Percentiles rank a stretch among this genome's conserved stretches.
Conservation (phyloP, 2,113 vertebrate genomes). For the Neolamprologus fasciatus region DNA sequence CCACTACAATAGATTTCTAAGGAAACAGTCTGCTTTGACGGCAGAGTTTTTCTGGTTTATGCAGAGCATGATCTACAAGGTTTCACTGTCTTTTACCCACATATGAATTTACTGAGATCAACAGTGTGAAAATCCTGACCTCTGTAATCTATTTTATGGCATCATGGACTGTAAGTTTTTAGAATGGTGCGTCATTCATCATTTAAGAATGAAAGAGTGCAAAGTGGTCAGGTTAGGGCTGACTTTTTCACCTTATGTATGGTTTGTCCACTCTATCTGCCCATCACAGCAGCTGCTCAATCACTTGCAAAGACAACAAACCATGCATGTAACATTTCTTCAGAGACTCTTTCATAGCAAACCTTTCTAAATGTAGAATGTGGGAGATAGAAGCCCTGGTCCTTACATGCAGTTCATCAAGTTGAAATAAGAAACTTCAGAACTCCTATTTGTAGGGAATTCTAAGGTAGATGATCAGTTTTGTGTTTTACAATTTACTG, state of each 20-base stretch:
- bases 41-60: neutral
- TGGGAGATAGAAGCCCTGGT: neutral
- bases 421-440: neutral
- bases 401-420: neutral
- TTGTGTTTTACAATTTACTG: neutral
- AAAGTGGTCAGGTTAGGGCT: neutral
- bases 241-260: neutral
- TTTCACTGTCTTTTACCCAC: neutral
- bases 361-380: neutral
- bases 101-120: neutral
- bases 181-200: neutral
- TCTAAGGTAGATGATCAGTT: neutral
- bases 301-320: neutral
- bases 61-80: neutral
- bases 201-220: neutral
- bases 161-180: fast-evolving
- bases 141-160: neutral
- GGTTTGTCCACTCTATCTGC: neutral
- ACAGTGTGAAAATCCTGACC: neutral
- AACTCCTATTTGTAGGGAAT: neutral
- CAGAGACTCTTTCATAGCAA: neutral
- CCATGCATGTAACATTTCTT: neutral
- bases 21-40: neutral
- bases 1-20: neutral
- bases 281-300: neutral